Evolutionary conservation across 2,888 invertebrate species (phyloP), one percentile per base, ranked within the genome.

Genomic region (Amphipoea lucens): DNA sequence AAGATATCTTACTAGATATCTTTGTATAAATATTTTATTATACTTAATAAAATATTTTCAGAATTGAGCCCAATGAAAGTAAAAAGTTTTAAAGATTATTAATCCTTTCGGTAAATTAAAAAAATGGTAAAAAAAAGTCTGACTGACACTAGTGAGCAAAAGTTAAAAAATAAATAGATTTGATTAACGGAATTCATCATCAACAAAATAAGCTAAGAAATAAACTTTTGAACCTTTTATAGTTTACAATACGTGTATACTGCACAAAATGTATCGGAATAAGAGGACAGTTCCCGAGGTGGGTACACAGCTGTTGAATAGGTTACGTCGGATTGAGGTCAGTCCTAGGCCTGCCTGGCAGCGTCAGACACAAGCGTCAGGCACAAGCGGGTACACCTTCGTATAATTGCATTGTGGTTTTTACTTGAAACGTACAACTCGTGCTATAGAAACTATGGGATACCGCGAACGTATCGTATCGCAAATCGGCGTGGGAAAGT

Each of bases 351-450:
- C 63, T 79, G 76, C 79, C 81, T 71, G 71, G n/a, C 42, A 83
- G 73, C 84, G 80, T 79, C 84, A 78, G 76, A 45, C 78, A 78
- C 79, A 78, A 85, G 68, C 77, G 80, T 79, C 84, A 78, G 78
- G 45, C 77, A 79, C 81, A 79, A 85, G 36, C 76, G 78, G 66
- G 74, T 70, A 77, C 78, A 78, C 76, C 80, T 80, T 72, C 75
- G 72, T 78, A 76, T 87, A 87, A 84, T 84, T 86, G 81, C 76
- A 80, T 81, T 85, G 81, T 77, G 78, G 88, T 78, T 78, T 73
- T 70, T 60, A 66, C 70, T 51, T 72, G 73, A 63, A 71, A 63
- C 63, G 72, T 72, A 84, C 77, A 78, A 62, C 54, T 70, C 29
- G 60, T 40, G 69, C 51, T 78, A 78, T 78, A 70, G 29, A 45